These are phyloP conservation scores for Sebastes wilsoni DNA, from an alignment of 2,797 vertebrate species.

Conservation along the genomic window DNA sequence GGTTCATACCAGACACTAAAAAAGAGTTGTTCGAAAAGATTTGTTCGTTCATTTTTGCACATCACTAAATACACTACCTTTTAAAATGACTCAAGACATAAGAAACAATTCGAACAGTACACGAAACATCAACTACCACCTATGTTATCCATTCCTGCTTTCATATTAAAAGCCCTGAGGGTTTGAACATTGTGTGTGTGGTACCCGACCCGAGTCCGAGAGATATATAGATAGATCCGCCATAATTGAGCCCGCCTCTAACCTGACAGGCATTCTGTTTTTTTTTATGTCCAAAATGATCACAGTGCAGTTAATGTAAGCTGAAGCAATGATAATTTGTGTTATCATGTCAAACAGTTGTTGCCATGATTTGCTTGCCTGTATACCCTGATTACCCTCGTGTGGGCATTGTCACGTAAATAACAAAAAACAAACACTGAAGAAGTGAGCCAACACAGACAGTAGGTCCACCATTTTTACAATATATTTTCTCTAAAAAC, in stretches of 20 bases:
- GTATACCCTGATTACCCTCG: too few relatives aligned
- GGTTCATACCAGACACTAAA: too few relatives aligned
- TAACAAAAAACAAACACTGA: too few relatives aligned
- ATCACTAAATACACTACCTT: not conserved
- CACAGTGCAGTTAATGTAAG: too few relatives aligned
- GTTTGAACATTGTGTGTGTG: not conserved
- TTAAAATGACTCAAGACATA: not conserved
- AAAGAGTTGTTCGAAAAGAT: not conserved
- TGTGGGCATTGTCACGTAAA: too few relatives aligned
- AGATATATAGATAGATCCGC: too few relatives aligned
- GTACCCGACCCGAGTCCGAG: too few relatives aligned
- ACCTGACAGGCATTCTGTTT: too few relatives aligned
- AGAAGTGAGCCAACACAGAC: not conserved
- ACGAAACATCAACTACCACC: not conserved
- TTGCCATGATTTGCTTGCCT: too few relatives aligned
- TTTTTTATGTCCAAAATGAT: too few relatives aligned
- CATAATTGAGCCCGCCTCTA: too few relatives aligned
- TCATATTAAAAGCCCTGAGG: not conserved
- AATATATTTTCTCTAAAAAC: not conserved
- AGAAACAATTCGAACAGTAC: not conserved
- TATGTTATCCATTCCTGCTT: not conserved
- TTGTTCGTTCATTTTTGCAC: not conserved
- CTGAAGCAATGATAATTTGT: fast-evolving
- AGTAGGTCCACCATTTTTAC: not conserved
- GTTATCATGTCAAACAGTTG: too few relatives aligned